Evolutionary conservation across 1,140 invertebrate species (phyloP), one percentile per base, ranked within the genome.

Genomic region (Chrysopa pallens): DNA sequence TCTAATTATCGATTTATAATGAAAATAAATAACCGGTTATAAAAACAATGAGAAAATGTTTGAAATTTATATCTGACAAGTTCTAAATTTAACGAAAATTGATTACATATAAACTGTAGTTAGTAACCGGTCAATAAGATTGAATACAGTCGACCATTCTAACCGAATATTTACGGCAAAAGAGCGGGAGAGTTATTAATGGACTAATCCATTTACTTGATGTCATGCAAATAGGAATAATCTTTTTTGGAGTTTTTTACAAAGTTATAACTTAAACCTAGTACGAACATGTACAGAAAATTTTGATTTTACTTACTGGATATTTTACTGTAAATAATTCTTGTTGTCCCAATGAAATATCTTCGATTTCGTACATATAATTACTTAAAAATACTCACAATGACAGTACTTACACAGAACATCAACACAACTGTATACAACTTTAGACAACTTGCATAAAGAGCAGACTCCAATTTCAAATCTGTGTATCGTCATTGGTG

Each of bases 381-480:
- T 51, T 35, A 50, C 48, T 50, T 48, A 50, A 47, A 49, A 47
- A 49, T 35, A 43, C 31, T 29, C 36, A 29, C 33, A 57, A 50
- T 57, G 55, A 56, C 58, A 59, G n/a, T 33, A 33, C 31, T 33
- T 33, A 51, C 55, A 57, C 52, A 51, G 46, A 52, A 55, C 50
- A 47, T 54, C 57, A 55, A 51, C 52, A 50, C 57, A 52, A 58
- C 56, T 59, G 57, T 59, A 58, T 55, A 57, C 59, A 59, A 56
- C 45, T 57, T 50, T 46, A 50, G 50, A 45, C 51, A 48, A 44
- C 46, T 44, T 33, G 43, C 46, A 52, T 49, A 53, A 53, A 53
- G 51, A 50, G 52, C 51, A 49, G 52, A 58, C 55, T 57, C 52
- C 54, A 55, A 57, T 56, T 59, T 60, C 57, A 60, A 60, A 60